These are phyloP conservation scores for Paralichthys olivaceus DNA, from an alignment of 2,113 vertebrate species.

Conservation along the genomic window DNA sequence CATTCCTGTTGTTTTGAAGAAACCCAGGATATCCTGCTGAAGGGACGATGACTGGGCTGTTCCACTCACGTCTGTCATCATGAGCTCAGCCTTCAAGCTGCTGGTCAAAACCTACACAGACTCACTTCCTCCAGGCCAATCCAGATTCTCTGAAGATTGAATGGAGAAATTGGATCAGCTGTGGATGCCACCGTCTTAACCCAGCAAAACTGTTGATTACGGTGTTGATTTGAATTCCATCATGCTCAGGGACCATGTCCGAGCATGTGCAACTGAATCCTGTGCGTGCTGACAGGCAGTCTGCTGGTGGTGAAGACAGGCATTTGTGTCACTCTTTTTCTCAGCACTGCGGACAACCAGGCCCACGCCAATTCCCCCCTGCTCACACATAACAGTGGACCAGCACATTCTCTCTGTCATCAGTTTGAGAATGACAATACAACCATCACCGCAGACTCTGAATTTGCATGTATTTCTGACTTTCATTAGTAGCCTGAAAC, in stretches of 20 bases:
- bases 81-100: slow-evolving; percentile 19
- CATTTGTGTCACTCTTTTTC: slow-evolving; percentile 30
- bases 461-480: background rate
- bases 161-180: slow-evolving; percentile 17
- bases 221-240: slow-evolving; percentile 10
- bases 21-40: slow-evolving; percentile 62
- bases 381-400: slow-evolving; percentile 21
- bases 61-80: slow-evolving; percentile 57
- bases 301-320: slow-evolving; percentile 16
- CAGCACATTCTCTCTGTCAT: slow-evolving; percentile 8
- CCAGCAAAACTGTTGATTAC: background rate
- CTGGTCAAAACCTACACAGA: slow-evolving; percentile 40
- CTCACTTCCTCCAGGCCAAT: slow-evolving; percentile 21
- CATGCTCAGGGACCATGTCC: slow-evolving; percentile 1
- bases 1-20: slow-evolving; percentile 34
- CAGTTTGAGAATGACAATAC: slow-evolving; percentile 10
- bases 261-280: slow-evolving; percentile 30
- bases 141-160: slow-evolving; percentile 24
- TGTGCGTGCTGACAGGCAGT: slow-evolving; percentile 32
- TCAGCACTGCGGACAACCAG: slow-evolving; percentile 5
- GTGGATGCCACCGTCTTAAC: slow-evolving; percentile 1
- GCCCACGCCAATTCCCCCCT: background rate
- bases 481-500: background rate
- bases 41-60: slow-evolving; percentile 36
- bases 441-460: background rate